A percentile compares a stretch with the other conserved stretches of the same genome.
phyloP scores from a whole-genome alignment of 1,140 invertebrate genomes.

The Zophobas morio region DNA sequence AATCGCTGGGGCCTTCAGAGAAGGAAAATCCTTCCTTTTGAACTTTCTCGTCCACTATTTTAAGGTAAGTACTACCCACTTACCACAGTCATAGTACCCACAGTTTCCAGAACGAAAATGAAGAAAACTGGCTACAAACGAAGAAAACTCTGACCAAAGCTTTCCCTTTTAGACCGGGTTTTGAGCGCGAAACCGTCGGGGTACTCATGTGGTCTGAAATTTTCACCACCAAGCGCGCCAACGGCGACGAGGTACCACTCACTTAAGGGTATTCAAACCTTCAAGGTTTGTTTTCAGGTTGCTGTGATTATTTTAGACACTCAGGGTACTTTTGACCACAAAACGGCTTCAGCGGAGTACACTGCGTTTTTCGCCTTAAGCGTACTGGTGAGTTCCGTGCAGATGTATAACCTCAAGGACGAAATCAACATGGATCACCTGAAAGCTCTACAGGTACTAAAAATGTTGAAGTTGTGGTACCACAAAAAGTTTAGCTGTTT shows the following conservation, averaged over 20 bases:
- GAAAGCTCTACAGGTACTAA: background rate
- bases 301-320: background rate
- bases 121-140: too few species aligned
- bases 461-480: background rate
- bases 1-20: background rate
- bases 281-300: background rate
- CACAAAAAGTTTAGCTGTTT: background rate
- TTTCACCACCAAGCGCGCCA: background rate
- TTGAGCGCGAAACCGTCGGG: background rate
- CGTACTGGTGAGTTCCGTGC: background rate
- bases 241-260: background rate
- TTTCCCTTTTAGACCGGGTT: background rate
- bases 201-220: background rate
- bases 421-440: background rate
- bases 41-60: background rate
- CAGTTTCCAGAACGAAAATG: too few species aligned
- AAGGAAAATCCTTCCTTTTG: background rate
- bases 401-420: background rate
- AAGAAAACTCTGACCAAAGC: background rate
- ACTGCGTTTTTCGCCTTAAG: background rate
- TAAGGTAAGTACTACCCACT: too few species aligned
- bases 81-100: too few species aligned
- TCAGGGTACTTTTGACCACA: constrained; percentile 3
- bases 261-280: background rate
- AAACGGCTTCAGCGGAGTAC: background rate